Percentiles rank a stretch among this genome's conserved stretches.
Evolutionary conservation across 2,797 vertebrate genomes (phyloP).

Genomic region (Fistularia commersonii): DNA sequence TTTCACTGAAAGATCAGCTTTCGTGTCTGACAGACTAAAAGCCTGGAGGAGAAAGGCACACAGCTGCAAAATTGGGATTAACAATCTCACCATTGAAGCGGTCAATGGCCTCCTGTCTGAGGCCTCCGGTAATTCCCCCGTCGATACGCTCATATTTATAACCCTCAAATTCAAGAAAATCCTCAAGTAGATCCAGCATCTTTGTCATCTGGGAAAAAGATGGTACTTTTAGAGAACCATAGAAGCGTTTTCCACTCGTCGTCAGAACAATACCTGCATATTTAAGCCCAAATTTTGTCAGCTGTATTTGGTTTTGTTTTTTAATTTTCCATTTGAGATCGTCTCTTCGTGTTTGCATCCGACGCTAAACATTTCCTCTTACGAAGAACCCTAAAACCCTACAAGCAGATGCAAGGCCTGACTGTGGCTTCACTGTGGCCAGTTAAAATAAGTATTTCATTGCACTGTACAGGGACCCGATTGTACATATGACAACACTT

Average conservation of each 20-base stretch:
- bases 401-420: no score
- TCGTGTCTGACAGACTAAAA: constrained; percentile 2
- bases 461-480: no score
- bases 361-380: no score
- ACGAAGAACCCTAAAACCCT: no score
- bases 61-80: background rate
- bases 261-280: no score
- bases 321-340: background rate
- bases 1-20: background rate
- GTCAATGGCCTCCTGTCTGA: constrained; percentile 96
- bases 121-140: constrained; percentile 90
- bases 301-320: background rate
- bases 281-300: no score
- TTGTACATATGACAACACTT: no score
- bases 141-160: constrained; percentile 98
- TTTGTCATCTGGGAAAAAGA: constrained; percentile 89
- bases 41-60: background rate
- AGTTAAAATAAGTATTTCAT: no score
- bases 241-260: no score
- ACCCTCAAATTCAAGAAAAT: constrained; percentile 94
- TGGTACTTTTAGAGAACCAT: no score
- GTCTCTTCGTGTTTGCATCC: background rate
- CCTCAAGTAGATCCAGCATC: constrained; percentile 97
- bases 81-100: constrained; percentile 88
- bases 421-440: no score